Evolutionary conservation across 1,140 invertebrate species (phyloP), one percentile per base, ranked within the genome.

Genomic region (Oncopeltus fasciatus): DNA sequence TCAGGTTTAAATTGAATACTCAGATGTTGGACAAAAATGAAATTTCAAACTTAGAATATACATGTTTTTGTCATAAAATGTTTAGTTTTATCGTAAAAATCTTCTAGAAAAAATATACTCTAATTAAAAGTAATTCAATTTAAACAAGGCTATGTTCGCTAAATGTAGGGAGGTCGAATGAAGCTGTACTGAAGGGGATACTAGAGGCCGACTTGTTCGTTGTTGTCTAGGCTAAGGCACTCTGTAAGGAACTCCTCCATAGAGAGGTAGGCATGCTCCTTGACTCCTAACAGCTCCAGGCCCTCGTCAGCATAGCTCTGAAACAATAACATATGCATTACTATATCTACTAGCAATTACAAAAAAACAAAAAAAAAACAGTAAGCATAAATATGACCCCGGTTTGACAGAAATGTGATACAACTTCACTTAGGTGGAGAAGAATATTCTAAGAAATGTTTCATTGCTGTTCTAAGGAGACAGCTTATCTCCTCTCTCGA

Each of bases 281-380:
- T 77, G 56, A 89, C 87, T 53, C 86, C 86, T 63, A 77, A 75
- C 59, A 90, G 73, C 64, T 83, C 79, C 71, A 89, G 87, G 66
- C 85, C 87, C 78, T 90, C 86, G 71, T 90, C 84, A 61, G 86
- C 86, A 71, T 90, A 90, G 67, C 83, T 86, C 87, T 90, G 74
- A 43, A 78, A 77, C 62, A 63, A 46, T n/a, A n/a, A n/a, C n/a
- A n/a, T n/a, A n/a, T n/a, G n/a, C n/a, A n/a, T n/a, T n/a, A n/a
- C n/a, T n/a, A n/a, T n/a, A n/a, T n/a, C n/a, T n/a, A n/a, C n/a
- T n/a, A n/a, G n/a, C n/a, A n/a, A n/a, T n/a, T n/a, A n/a, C n/a
- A n/a, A n/a, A n/a, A n/a, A n/a, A n/a, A n/a, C n/a, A n/a, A n/a
- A n/a, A n/a, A n/a, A n/a, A n/a, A n/a, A n/a, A n/a, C n/a, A n/a